Conservation (phyloP, 2,797 vertebrate genomes). For the Microctenopoma steveboyesi region DNA sequence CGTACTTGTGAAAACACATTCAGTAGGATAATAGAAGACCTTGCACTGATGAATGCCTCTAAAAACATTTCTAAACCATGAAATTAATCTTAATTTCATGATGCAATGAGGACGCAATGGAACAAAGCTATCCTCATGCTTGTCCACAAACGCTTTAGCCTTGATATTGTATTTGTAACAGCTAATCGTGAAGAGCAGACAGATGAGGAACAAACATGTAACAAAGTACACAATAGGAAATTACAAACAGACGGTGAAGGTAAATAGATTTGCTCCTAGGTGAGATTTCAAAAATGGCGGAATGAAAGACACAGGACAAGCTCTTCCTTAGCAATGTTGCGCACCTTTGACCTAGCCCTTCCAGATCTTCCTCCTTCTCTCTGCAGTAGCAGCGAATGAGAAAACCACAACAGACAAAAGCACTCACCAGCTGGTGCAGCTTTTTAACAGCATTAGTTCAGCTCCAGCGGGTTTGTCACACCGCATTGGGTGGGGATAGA, state of each 20-base stretch:
- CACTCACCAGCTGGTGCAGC: slow-evolving; percentile 50
- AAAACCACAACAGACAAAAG: slow-evolving; percentile 55
- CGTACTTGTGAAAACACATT: slow-evolving; percentile 16
- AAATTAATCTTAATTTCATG: slow-evolving; percentile 41
- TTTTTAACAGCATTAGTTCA: slow-evolving; percentile 75
- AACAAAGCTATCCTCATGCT: slow-evolving; percentile 21
- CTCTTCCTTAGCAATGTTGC: slow-evolving; percentile 29
- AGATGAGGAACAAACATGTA: slow-evolving; percentile 4
- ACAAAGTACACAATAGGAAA: not conserved
- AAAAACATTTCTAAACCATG: slow-evolving; percentile 29
- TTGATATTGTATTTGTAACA: slow-evolving; percentile 35
- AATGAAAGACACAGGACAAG: slow-evolving; percentile 14
- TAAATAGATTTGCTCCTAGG: slow-evolving; percentile 23
- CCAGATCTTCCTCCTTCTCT: slow-evolving; percentile 16
- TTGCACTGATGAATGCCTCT: slow-evolving; percentile 14
- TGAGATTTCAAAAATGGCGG: slow-evolving; percentile 35
- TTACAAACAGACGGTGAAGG: not conserved
- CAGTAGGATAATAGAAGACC: slow-evolving; percentile 19
- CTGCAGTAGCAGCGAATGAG: slow-evolving; percentile 9
- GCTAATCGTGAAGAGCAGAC: slow-evolving; percentile 17
- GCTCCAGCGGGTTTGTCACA: slow-evolving; percentile 72
- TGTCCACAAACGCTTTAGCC: slow-evolving; percentile 24
- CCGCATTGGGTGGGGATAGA: slow-evolving; percentile 56
- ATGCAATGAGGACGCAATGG: slow-evolving; percentile 58
- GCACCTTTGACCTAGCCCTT: slow-evolving; percentile 35